These are phyloP conservation scores for Myiagra hebetior DNA, from an alignment of 2,113 vertebrate genomes.

Conservation along the genomic window DNA sequence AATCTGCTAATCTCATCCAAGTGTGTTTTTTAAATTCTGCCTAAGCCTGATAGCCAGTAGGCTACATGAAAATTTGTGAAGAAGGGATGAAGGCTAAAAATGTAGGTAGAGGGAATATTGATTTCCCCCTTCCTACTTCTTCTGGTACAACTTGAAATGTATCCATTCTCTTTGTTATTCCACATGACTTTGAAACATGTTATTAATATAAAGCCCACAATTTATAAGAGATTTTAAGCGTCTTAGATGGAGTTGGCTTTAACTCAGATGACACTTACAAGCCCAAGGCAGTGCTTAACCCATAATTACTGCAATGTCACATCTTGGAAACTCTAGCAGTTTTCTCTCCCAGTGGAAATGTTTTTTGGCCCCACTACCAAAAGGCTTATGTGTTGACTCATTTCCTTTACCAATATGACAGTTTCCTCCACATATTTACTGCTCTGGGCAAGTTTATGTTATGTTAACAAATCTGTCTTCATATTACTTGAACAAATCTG, in stretches of 20 bases:
- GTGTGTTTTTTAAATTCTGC: conserved; percentile 7
- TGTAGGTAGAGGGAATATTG: background rate
- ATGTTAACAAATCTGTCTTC: conserved; percentile 51
- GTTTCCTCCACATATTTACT: conserved; percentile 90
- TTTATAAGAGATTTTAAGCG: conserved; percentile 72
- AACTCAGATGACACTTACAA: conserved; percentile 80
- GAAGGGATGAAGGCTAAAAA: conserved; percentile 18
- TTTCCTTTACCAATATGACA: conserved; percentile 88
- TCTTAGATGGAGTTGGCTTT: conserved; percentile 76
- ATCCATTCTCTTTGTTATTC: background rate
- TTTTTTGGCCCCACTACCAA: conserved; percentile 75
- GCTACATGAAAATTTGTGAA: background rate
- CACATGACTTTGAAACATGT: conserved; percentile 17
- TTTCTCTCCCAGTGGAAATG: conserved; percentile 84
- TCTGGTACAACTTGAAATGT: background rate
- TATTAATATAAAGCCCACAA: conserved; percentile 42
- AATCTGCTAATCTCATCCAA: background rate
- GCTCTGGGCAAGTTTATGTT: conserved; percentile 76
- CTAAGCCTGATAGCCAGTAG: background rate
- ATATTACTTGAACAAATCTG: conserved; percentile 15
- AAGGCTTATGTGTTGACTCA: conserved; percentile 85
- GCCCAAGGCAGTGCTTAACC: conserved; percentile 96
- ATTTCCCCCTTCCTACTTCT: background rate
- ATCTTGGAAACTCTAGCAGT: conserved; percentile 86
- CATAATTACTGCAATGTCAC: conserved; percentile 88